A percentile compares a stretch with the other conserved stretches of the same genome.
These are phyloP conservation scores for Odobenus rosmarus DNA, from an alignment of 2,113 vertebrate species.

Conservation along the genomic window DNA sequence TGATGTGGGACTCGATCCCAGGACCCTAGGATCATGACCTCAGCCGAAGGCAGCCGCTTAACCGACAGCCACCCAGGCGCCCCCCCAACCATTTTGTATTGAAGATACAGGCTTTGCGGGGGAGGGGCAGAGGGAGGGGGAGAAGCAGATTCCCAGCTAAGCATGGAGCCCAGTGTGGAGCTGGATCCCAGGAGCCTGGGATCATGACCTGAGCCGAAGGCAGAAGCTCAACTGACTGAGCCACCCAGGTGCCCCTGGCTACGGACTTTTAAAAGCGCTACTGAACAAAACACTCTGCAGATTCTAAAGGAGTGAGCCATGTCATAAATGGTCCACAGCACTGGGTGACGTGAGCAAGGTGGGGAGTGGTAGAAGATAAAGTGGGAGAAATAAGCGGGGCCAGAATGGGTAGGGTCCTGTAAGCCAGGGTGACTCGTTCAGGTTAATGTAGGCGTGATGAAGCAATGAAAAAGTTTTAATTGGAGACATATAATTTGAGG, in stretches of 20 bases:
- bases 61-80: no score
- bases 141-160: background rate
- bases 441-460: background rate
- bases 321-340: background rate
- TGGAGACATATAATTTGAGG: background rate
- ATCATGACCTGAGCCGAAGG: background rate
- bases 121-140: background rate
- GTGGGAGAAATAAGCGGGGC: background rate
- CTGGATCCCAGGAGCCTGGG: background rate
- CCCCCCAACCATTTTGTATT: background rate
- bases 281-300: background rate
- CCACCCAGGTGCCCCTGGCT: background rate
- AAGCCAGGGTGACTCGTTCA: background rate
- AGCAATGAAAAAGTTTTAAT: background rate
- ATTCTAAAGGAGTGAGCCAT: background rate
- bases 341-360: background rate
- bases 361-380: background rate
- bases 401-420: background rate
- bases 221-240: background rate
- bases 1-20: no score
- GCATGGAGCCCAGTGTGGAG: background rate
- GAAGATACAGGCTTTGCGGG: background rate
- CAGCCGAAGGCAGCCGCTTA: no score
- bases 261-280: background rate
- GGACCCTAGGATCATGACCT: no score